Base-by-base conservation (phyloP, 92 coral and sea anemone species). In the Pocillopora meandrina region DNA sequence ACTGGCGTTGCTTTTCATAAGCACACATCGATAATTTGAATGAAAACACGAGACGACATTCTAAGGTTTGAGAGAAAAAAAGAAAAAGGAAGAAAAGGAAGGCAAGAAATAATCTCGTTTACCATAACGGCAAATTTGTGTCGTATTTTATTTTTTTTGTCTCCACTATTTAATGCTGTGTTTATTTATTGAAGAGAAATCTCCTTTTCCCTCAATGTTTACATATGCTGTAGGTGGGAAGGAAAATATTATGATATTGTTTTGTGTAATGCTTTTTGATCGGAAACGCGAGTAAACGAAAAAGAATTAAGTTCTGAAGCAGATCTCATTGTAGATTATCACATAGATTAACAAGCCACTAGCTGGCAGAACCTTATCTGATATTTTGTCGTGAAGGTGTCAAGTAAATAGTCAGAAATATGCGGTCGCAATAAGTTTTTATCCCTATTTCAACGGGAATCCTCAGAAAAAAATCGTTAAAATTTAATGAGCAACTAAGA, bases 391-490 rank as follows among this genome's bases (percentile, higher is more conserved):
- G 70, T 33, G 36, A 80, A 69, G 74, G 62, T 21, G 64, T 66
- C 65, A 79, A 79, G 56, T 49, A 79, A 79, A 79, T 59, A 81
- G 9, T 18, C 56, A 12, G 42, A 56, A 70, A 58, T 18, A 47
- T 71, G 85, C 85, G 60, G 85, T 67, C 71, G 70, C 21, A 81
- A 81, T 81, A 71, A 70, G 60, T 36, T 33, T 16, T 36, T 81
- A 71, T 81, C 68, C 36, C 59, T 35, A 67, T 69, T 19, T 57
- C 64, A 70, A 31, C 47, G 33, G 57, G 20, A 56, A 56, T 35
- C 58, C 74, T 35, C 31, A 26, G 26, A 34, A 81, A 59, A 60
- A 34, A 71, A 59, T 36, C 60, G 9, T 7, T 58, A 69, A 81
- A 69, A 69, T 19, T 21, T 12, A 14, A 33, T 70, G 56, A 70